Evolutionary conservation across 2,113 vertebrate species (phyloP).

Genomic region (Gobio gobio): DNA sequence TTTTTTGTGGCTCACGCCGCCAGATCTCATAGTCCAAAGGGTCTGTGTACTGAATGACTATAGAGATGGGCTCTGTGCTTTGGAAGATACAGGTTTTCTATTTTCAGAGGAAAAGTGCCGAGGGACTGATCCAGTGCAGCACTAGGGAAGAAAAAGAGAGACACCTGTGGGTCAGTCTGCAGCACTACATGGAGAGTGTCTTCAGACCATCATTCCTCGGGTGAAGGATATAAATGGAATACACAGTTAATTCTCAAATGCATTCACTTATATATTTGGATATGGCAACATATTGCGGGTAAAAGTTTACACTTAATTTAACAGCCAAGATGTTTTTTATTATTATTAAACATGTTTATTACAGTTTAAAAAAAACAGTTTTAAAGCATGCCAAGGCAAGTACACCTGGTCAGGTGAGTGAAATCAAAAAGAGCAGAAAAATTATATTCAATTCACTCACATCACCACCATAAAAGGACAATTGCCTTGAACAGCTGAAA

Average conservation of each 20-base stretch:
- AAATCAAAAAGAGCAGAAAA: not conserved
- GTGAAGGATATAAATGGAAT: not conserved
- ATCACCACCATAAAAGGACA: not conserved
- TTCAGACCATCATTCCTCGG: not conserved
- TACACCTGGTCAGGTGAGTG: not conserved
- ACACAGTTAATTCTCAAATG: not conserved
- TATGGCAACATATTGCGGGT: not conserved
- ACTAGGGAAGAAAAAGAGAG: constrained; percentile 80
- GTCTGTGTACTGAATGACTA: constrained; percentile 50
- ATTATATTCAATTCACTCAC: not conserved
- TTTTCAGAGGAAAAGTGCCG: constrained; percentile 47
- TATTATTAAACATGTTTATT: not conserved
- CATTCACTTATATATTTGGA: not conserved
- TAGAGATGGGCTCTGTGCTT: constrained; percentile 37
- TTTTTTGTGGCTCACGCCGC: constrained; percentile 45
- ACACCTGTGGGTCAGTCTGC: constrained; percentile 72
- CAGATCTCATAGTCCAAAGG: constrained; percentile 46
- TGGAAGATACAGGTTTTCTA: constrained; percentile 27
- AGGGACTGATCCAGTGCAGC: constrained; percentile 33
- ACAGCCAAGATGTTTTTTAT: not conserved
- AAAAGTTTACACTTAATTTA: not conserved
- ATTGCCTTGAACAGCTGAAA: not conserved
- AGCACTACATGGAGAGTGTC: constrained; percentile 67
- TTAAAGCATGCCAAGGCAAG: not conserved
- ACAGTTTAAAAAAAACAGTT: not conserved